These are phyloP conservation scores for Poeciliopsis paucimaculata DNA, from an alignment of 2,797 vertebrate species.

Conservation along the genomic window DNA sequence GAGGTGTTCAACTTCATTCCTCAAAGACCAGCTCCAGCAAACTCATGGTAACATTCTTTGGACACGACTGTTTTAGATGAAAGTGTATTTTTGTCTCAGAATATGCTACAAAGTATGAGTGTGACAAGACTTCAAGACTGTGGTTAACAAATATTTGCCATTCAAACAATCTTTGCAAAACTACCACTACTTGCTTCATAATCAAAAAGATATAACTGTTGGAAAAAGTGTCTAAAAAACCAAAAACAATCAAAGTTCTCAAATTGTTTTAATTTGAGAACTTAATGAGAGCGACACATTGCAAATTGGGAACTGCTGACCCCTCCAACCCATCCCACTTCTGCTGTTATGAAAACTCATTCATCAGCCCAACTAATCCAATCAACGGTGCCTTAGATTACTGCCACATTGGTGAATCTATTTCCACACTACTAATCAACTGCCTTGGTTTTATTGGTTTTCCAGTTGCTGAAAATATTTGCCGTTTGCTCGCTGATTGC, in stretches of 20 bases:
- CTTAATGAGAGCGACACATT: conserved; percentile 14
- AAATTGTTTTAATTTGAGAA: conserved; percentile 1
- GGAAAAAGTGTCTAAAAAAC: background rate
- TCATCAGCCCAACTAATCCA: conserved; percentile 71
- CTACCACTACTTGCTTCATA: background rate
- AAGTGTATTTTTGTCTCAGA: background rate
- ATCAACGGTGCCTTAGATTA: conserved; percentile 61
- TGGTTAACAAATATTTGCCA: background rate
- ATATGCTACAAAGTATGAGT: background rate
- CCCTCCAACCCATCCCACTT: conserved; percentile 51
- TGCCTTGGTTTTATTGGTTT: conserved; percentile 49
- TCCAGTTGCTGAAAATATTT: conserved; percentile 41
- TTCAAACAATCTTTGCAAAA: background rate
- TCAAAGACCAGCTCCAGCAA: background rate
- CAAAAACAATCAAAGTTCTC: background rate
- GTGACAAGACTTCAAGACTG: background rate
- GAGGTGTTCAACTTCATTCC: background rate
- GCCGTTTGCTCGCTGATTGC: conserved; percentile 19
- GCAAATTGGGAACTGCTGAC: conserved; percentile 52
- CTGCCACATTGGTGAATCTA: conserved; percentile 60
- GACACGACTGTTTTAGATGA: background rate
- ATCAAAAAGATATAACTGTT: background rate
- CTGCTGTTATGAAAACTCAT: conserved; percentile 72
- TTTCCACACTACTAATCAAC: conserved; percentile 62
- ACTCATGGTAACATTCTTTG: background rate